Evolutionary conservation across 2,113 vertebrate species (phyloP), one percentile per base, ranked within the genome.

Genomic region (Corapipo altera): DNA sequence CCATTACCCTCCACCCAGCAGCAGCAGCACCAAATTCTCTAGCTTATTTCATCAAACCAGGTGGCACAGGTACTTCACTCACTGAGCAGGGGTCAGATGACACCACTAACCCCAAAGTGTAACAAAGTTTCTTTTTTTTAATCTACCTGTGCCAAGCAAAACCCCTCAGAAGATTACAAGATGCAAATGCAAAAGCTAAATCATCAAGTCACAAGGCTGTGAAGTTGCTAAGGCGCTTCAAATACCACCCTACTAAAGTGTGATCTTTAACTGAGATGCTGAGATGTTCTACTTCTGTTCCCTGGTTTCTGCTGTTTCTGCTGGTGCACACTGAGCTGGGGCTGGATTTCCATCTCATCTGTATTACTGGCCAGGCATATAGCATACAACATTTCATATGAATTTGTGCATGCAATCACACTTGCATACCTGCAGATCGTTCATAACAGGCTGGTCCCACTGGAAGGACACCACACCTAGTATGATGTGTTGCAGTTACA

Each of bases 391-490:
- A 80, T 24, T 77, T 66, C 71, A 32, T 3, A 14, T 14, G 46
- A 59, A 81, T 28, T 71, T 77, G 30, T 33, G 35, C 41, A 11
- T 20, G 15, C 35, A 55, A 37, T 52, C 65, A 57, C 6, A 7
- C 3, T 1, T 48, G 23, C 35, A 46, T 10, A 33, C 24, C 10
- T 5, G 12, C 12, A 27, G 41, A 67, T 14, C 0, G 0, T 7
- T n/a, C 4, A 0, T 15, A 66, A 54, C 4, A 26, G 43, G 43
- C 14, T 46, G 44, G 17, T 74, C 73, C 22, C 48, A 62, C 27
- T 23, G 41, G 15, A 82, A 33, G 54, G 86, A 28, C 1, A 22
- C 9, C 4, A 3, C 15, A 30, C 18, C 23, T 12, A 33, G 35
- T 6, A 11, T 0, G 0, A 49, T 27, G 23, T 15, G 26, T 8